Conservation (phyloP, 2,113 vertebrate genomes). For the Crotalus helleri region DNA sequence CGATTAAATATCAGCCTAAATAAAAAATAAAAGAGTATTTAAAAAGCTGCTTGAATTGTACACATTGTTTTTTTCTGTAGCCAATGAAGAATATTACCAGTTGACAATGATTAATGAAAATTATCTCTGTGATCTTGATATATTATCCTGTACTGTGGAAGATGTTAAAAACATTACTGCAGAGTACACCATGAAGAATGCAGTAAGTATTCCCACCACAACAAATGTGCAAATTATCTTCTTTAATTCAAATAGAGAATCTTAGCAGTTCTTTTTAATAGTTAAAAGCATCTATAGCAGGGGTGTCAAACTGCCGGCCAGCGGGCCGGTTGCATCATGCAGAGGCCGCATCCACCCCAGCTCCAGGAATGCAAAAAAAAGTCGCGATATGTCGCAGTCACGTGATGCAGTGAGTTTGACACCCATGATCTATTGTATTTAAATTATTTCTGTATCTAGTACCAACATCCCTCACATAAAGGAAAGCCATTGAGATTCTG, state of each 20-base stretch:
- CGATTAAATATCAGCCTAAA: background rate
- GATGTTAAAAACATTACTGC: conserved; percentile 86
- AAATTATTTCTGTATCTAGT: background rate
- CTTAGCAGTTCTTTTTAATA: background rate
- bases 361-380: too few relatives aligned
- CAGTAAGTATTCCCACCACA: conserved; percentile 55
- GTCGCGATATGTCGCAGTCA: too few relatives aligned
- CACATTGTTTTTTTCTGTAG: conserved; percentile 60
- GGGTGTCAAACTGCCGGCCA: too few relatives aligned
- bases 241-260: background rate
- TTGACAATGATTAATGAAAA: conserved; percentile 82
- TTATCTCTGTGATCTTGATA: conserved; percentile 75
- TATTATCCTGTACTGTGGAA: conserved; percentile 82
- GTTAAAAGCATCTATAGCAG: background rate
- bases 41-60: conserved; percentile 6
- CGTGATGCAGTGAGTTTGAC: too few relatives aligned
- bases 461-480: too few relatives aligned
- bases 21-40: background rate
- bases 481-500: background rate
- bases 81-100: conserved; percentile 93
- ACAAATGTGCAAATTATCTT: background rate
- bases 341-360: too few relatives aligned
- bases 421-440: too few relatives aligned
- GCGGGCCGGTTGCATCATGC: too few relatives aligned
- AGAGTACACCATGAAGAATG: conserved; percentile 73